Evolutionary conservation across 2,888 invertebrate species (phyloP).

Genomic region (Alloscopus bannaensis): DNA sequence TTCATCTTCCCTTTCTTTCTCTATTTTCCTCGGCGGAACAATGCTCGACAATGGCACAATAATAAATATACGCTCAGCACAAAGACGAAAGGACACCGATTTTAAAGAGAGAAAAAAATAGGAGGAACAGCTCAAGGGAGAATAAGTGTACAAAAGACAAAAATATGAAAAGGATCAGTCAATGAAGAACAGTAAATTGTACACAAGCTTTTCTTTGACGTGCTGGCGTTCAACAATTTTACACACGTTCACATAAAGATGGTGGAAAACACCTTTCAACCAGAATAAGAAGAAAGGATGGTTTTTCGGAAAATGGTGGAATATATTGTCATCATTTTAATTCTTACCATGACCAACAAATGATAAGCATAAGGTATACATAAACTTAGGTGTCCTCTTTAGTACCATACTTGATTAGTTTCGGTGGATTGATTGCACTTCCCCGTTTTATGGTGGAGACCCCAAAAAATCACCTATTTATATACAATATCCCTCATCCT

Average conservation of each 20-base stretch:
- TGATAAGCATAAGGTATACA: no score
- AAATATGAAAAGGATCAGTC: slow-evolving; percentile 57
- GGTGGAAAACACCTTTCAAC: slow-evolving; percentile 46
- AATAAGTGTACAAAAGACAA: slow-evolving; percentile 40
- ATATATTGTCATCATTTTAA: slow-evolving; percentile 29
- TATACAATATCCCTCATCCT: slow-evolving; percentile 7
- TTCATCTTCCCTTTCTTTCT: slow-evolving; percentile 49
- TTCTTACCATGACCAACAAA: no score
- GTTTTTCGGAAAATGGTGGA: slow-evolving; percentile 44
- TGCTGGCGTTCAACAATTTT: background rate
- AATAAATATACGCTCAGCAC: slow-evolving; percentile 39
- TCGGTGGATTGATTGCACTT: no score
- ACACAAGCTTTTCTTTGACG: background rate
- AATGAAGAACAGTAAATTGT: slow-evolving; percentile 49
- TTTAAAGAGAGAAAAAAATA: slow-evolving; percentile 42
- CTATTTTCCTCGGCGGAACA: slow-evolving; percentile 37
- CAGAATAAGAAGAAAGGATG: slow-evolving; percentile 39
- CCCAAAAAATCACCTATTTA: no score
- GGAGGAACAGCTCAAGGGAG: slow-evolving; percentile 34
- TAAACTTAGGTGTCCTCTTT: no score
- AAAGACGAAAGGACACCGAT: slow-evolving; percentile 57
- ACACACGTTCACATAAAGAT: slow-evolving; percentile 23
- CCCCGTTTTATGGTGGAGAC: no score
- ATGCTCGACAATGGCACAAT: slow-evolving; percentile 25
- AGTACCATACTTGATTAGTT: no score